A percentile compares a stretch with the other conserved stretches of the same genome.
Evolutionary conservation across 2,797 vertebrate species (phyloP).

Genomic region (Channa striata): DNA sequence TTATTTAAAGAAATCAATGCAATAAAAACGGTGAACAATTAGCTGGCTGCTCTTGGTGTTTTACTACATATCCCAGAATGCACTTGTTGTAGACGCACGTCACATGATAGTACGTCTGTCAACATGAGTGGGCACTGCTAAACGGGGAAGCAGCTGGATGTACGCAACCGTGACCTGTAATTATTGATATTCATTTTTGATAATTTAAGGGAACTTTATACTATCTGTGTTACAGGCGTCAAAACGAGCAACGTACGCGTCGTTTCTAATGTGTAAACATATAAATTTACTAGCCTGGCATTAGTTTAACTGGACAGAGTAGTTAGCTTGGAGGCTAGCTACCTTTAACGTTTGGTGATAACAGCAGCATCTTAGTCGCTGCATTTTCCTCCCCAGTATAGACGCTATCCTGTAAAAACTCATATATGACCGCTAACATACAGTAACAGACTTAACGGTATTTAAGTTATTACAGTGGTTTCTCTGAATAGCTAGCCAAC

Average conservation of each 20-base stretch:
- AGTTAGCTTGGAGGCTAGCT: slow-evolving; percentile 62
- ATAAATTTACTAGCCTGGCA: neutral
- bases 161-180: slow-evolving; percentile 50
- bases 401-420: neutral
- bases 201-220: too few species aligned
- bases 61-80: slow-evolving; percentile 69
- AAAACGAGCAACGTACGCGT: neutral
- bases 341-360: slow-evolving; percentile 3
- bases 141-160: slow-evolving; percentile 67
- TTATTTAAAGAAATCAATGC: slow-evolving; percentile 83
- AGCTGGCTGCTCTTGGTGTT: neutral
- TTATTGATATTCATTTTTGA: neutral
- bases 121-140: slow-evolving; percentile 73
- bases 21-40: slow-evolving; percentile 62
- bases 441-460: too few species aligned
- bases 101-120: slow-evolving; percentile 76
- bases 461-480: neutral
- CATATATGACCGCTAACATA: neutral
- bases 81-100: slow-evolving; percentile 25
- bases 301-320: slow-evolving; percentile 9
- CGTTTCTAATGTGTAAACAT: neutral
- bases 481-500: neutral
- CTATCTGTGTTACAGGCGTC: neutral
- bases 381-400: neutral
- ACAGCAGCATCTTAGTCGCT: slow-evolving; percentile 38